A percentile compares a stretch with the other conserved stretches of the same genome.
These are phyloP conservation scores for Crypturellus tataupa DNA, from an alignment of 2,797 vertebrate species.

Conservation along the genomic window DNA sequence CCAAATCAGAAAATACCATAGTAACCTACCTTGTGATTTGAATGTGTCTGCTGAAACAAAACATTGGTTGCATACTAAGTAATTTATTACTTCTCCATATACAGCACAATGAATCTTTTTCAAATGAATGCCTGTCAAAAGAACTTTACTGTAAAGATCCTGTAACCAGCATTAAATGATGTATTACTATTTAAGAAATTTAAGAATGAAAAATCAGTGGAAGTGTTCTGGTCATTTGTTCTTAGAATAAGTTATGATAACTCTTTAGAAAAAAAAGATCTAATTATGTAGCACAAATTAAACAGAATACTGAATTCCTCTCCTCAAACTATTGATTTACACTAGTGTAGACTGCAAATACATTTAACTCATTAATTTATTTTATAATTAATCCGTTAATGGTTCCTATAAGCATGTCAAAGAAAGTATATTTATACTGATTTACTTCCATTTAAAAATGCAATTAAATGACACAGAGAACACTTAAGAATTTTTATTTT, in stretches of 20 bases:
- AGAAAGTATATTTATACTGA: conserved; percentile 9
- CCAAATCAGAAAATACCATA: background rate
- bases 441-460: conserved; percentile 27
- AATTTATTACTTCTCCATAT: conserved; percentile 24
- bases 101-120: background rate
- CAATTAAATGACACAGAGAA: conserved; percentile 17
- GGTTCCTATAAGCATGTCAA: conserved; percentile 9
- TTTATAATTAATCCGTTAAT: conserved; percentile 56
- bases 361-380: conserved; percentile 49
- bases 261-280: background rate
- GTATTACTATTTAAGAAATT: background rate
- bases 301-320: background rate
- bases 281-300: conserved; percentile 61
- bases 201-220: background rate
- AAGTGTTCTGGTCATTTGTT: background rate
- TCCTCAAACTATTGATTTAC: conserved; percentile 46
- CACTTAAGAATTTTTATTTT: background rate
- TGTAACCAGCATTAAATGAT: background rate
- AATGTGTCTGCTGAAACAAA: background rate
- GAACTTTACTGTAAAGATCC: background rate
- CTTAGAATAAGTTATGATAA: background rate
- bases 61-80: background rate
- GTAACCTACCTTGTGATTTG: background rate
- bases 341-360: background rate
- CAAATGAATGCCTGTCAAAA: background rate